Percentiles rank a stretch among this genome's conserved stretches.
Conservation (phyloP, 2,888 invertebrate species). For the Choreutis nemorana region DNA sequence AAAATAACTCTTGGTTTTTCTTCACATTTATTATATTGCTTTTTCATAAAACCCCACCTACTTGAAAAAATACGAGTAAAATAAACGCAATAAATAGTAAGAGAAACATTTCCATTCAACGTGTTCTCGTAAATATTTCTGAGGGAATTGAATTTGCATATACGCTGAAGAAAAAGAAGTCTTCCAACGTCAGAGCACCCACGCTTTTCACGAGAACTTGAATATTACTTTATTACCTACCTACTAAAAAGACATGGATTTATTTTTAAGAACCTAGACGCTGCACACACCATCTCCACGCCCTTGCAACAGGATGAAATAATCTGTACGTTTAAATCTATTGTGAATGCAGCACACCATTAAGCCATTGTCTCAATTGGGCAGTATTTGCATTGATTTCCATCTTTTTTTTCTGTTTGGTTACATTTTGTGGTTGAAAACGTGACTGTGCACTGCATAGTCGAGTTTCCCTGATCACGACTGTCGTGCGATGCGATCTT, state of each 20-base stretch:
- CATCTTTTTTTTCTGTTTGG: slow-evolving; percentile 24
- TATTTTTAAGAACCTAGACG: too few relatives aligned
- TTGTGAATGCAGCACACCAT: too few relatives aligned
- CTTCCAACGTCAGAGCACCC: slow-evolving; percentile 21
- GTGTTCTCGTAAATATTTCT: slow-evolving; percentile 34
- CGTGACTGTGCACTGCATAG: slow-evolving; percentile 41
- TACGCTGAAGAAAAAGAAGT: slow-evolving; percentile 20
- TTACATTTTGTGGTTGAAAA: slow-evolving; percentile 42
- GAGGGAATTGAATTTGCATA: slow-evolving; percentile 38
- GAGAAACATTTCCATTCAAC: slow-evolving; percentile 33
- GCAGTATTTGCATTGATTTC: slow-evolving; percentile 40
- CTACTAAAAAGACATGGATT: too few relatives aligned
- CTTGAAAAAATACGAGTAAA: slow-evolving; percentile 1
- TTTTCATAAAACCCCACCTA: too few relatives aligned
- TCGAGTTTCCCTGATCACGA: slow-evolving; percentile 44
- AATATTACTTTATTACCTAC: slow-evolving; percentile 29
- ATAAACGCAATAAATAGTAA: slow-evolving; percentile 12
- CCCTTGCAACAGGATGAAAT: too few relatives aligned
- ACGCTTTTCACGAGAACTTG: slow-evolving; percentile 26
- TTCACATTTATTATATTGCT: too few relatives aligned
- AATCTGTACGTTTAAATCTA: too few relatives aligned
- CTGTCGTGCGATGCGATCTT: slow-evolving; percentile 34
- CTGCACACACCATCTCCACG: too few relatives aligned
- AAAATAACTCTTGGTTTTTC: too few relatives aligned
- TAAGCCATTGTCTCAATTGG: too few relatives aligned